Base-by-base conservation (phyloP, 2,113 vertebrate genomes). In the Oenanthe oenanthe region DNA sequence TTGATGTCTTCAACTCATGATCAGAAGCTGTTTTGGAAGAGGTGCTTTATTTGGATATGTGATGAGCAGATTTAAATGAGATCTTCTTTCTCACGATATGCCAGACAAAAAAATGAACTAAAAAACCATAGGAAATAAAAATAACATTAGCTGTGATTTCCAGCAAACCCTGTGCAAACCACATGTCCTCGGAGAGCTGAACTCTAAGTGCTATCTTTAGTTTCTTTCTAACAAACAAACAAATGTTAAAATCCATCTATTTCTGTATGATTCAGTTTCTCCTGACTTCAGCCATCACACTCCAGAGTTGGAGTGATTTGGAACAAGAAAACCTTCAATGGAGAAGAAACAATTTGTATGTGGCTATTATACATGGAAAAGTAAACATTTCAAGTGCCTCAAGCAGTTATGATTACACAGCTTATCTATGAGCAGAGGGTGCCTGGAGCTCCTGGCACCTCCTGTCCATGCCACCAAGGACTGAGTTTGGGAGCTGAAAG, bases 41-140 rank as follows among this genome's bases (percentile, higher is more conserved):
- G 29, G 45, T 68, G 51, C 47, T 95, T 85, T 88, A 42, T 94
- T 82, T 91, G 82, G 81, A 60, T 61, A 50, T 36, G 63, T 88
- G 45, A 94, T 40, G 38, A 47, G 34, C 43, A 85, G 26, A 66
- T 62, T 88, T 66, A 73, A 74, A 73, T 29, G 31, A 70, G 56
- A 56, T 58, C 45, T 54, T 91, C 28, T 83, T 94, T 92, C 83
- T 82, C 75, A 32, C n/a, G 36, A 70, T 60, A 80, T 34, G 71
- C 85, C 95, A 92, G 61, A 90, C 6, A 3, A 29, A 72, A 90
- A 89, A 47, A 51, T 76, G 20, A 84, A 95, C 54, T 81, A 40
- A 68, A 89, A 89, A 87, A 22, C 2, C 40, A 58, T 34, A 90
- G 43, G 67, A 94, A 96, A 81, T 85, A 85, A 95, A 97, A 95